Percentiles rank a stretch among this genome's conserved stretches.
Evolutionary conservation across 2,888 invertebrate genomes (phyloP).

Genomic region (Blastobasis adustella): DNA sequence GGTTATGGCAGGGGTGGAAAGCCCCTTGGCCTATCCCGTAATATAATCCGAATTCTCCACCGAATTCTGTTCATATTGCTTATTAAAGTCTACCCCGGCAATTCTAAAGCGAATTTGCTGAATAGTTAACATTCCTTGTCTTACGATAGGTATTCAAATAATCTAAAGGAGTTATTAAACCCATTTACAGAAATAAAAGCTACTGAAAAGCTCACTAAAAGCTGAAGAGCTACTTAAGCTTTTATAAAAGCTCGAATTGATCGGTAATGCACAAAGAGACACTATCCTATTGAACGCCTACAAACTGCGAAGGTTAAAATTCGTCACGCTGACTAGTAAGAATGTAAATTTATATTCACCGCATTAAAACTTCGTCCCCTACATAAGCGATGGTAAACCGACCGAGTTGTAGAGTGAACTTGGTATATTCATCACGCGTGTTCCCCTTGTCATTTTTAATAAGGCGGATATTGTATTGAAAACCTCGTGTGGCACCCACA

Average conservation of each 20-base stretch:
- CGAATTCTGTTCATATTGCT: slow-evolving; percentile 27
- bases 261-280: too few species aligned
- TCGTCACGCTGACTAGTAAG: slow-evolving; percentile 16
- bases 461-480: too few species aligned
- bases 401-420: slow-evolving; percentile 30
- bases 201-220: too few species aligned
- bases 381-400: slow-evolving; percentile 30
- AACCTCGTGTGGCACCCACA: too few species aligned
- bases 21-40: slow-evolving; percentile 26
- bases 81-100: slow-evolving; percentile 20
- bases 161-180: too few species aligned
- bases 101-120: too few species aligned
- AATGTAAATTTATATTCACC: slow-evolving; percentile 29
- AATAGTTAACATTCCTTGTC: too few species aligned
- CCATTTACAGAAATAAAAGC: too few species aligned
- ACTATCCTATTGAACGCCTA: background rate
- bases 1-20: slow-evolving; percentile 36
- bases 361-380: slow-evolving; percentile 35
- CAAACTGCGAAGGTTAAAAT: background rate
- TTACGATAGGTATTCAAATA: too few species aligned
- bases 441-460: too few species aligned
- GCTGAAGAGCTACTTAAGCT: too few species aligned
- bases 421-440: background rate
- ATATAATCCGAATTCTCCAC: slow-evolving; percentile 33
- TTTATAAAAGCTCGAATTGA: too few species aligned